Evolutionary conservation across 2,113 vertebrate genomes (phyloP), one percentile per base, ranked within the genome.

Genomic region (Cynoglossus semilaevis): DNA sequence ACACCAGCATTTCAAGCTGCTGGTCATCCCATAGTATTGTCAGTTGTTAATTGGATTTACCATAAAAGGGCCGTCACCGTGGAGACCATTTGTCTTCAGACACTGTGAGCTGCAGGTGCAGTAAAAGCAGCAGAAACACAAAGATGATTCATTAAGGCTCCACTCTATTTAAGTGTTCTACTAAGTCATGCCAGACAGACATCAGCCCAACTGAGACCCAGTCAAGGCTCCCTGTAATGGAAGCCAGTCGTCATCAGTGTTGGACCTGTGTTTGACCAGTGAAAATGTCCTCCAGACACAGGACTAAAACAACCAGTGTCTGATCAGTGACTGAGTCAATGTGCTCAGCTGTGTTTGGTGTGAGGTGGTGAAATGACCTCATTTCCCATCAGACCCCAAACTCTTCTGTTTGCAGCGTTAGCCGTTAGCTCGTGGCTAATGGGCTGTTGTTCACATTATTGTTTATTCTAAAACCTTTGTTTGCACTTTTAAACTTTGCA

Each of bases 281-380:
- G 43, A 15, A 46, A 10, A 42, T 18, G n/a, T 46, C 7, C 19
- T 12, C 41, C 7, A 14, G 50, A 34, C 10, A 46, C 6, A 34
- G 15, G 15, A 58, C 14, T 14, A 35, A 8, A 54, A 54, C n/a
- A 44, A 9, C 29, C 34, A 55, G n/a, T n/a, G n/a, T n/a, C n/a
- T n/a, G n/a, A n/a, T n/a, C 34, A 50, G 42, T 17, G 6, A 7
- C 17, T 9, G 15, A 4, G 6, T 22, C 53, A 16, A n/a, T 40
- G 40, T 34, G 60, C 35, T 54, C 13, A 53, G 43, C 9, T 2
- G 37, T 34, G 55, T 18, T 54, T n/a, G 50, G n/a, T n/a, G n/a
- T n/a, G n/a, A n/a, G n/a, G n/a, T n/a, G n/a, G n/a, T n/a, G n/a
- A n/a, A n/a, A n/a, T n/a, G n/a, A n/a, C n/a, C n/a, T n/a, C 17